Percentiles rank a stretch among this genome's conserved stretches.
Conservation (phyloP, 1,140 invertebrate genomes). For the Ptiloglossa arizonensis region DNA sequence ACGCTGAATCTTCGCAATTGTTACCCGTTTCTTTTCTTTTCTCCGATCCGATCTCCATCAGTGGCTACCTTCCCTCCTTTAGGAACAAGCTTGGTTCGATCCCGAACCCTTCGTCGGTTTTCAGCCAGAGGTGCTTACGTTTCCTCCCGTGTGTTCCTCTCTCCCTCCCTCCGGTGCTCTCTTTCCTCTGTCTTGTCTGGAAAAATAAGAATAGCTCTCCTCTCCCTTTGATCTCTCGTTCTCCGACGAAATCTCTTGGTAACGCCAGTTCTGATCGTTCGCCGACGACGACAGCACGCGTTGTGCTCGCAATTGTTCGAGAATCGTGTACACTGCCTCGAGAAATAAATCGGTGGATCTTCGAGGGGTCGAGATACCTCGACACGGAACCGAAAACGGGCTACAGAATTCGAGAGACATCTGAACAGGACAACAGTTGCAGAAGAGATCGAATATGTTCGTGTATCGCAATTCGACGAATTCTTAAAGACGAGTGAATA, state of each 20-base stretch:
- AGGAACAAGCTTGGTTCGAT: conserved; percentile 54
- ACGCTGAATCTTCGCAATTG: too few relatives aligned
- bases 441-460: too few relatives aligned
- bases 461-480: too few relatives aligned
- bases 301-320: background rate
- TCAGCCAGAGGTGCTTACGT: conserved; percentile 39
- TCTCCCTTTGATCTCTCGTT: conserved; percentile 4
- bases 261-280: conserved; percentile 29
- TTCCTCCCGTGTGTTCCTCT: conserved; percentile 10
- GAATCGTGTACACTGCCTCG: too few relatives aligned
- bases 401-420: too few relatives aligned
- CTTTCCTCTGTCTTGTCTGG: background rate
- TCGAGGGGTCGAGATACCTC: too few relatives aligned
- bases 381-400: too few relatives aligned
- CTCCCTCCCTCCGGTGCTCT: background rate
- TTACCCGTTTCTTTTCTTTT: conserved; percentile 10
- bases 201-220: conserved; percentile 52
- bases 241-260: background rate
- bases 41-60: too few relatives aligned
- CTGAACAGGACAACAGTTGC: too few relatives aligned
- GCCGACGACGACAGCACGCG: background rate
- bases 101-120: conserved; percentile 53
- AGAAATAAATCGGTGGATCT: too few relatives aligned
- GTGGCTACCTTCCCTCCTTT: background rate
- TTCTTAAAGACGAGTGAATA: too few relatives aligned